phyloP scores from a whole-genome alignment of 2,113 vertebrate genomes.

The Lycocorax pyrrhopterus region DNA sequence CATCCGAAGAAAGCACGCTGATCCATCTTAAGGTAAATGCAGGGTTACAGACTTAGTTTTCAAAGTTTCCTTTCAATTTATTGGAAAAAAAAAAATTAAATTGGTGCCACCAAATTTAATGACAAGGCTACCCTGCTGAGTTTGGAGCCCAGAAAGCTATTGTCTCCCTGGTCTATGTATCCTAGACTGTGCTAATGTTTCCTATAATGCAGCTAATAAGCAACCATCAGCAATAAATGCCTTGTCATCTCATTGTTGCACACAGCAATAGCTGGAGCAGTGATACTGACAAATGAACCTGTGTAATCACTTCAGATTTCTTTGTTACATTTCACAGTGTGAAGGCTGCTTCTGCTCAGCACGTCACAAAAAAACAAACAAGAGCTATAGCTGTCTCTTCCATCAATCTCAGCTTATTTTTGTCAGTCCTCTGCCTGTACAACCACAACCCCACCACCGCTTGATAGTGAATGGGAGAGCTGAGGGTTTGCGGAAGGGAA shows the following conservation, averaged over 20 bases:
- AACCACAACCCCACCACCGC: neutral
- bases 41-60: constrained; percentile 68
- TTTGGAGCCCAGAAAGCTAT: constrained; percentile 73
- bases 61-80: constrained; percentile 71
- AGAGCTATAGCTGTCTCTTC: constrained; percentile 53
- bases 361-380: constrained; percentile 77
- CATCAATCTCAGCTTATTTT: constrained; percentile 78
- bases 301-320: constrained; percentile 77
- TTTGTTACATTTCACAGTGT: constrained; percentile 82
- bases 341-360: constrained; percentile 80
- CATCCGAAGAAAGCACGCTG: neutral
- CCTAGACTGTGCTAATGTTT: constrained; percentile 76
- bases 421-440: constrained; percentile 55
- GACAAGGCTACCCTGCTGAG: constrained; percentile 78
- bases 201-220: constrained; percentile 79
- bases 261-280: constrained; percentile 73
- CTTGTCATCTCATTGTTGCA: constrained; percentile 75
- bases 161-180: constrained; percentile 75
- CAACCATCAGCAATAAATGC: constrained; percentile 79
- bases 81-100: constrained; percentile 60
- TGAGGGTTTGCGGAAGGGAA: neutral
- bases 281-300: constrained; percentile 79
- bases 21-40: constrained; percentile 66
- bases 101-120: constrained; percentile 74
- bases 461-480: neutral